Percentiles rank a stretch among this genome's conserved stretches.
These are phyloP conservation scores for Callipepla californica DNA, from an alignment of 2,113 vertebrate species.

Conservation along the genomic window DNA sequence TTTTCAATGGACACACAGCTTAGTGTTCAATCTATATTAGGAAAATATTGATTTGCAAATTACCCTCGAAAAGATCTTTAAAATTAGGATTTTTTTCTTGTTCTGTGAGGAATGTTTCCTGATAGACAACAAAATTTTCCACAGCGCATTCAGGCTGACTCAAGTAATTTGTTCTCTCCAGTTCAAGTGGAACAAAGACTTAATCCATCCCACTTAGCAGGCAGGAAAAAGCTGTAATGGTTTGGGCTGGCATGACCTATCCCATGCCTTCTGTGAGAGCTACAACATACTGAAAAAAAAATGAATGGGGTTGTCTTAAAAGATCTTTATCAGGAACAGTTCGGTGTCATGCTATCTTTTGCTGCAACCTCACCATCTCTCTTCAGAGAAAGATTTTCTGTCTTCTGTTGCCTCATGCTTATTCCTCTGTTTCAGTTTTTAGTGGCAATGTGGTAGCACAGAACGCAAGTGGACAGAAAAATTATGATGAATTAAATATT, in stretches of 20 bases:
- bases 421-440: neutral
- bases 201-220: neutral
- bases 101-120: neutral
- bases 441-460: neutral
- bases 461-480: neutral
- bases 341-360: neutral
- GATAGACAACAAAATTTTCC: neutral
- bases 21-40: neutral
- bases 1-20: neutral
- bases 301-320: neutral
- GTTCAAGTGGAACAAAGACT: neutral
- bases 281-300: neutral
- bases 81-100: neutral
- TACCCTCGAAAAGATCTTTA: neutral
- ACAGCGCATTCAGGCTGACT: neutral
- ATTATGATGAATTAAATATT: neutral
- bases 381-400: slow-evolving; percentile 13
- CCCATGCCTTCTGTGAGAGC: neutral
- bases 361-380: neutral
- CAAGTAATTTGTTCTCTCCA: neutral
- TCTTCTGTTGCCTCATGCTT: neutral
- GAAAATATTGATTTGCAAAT: neutral
- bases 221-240: neutral
- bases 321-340: neutral
- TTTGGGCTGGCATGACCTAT: neutral